These are phyloP conservation scores for Drosophila histrio DNA, from an alignment of 2,888 invertebrate genomes.

Conservation along the genomic window DNA sequence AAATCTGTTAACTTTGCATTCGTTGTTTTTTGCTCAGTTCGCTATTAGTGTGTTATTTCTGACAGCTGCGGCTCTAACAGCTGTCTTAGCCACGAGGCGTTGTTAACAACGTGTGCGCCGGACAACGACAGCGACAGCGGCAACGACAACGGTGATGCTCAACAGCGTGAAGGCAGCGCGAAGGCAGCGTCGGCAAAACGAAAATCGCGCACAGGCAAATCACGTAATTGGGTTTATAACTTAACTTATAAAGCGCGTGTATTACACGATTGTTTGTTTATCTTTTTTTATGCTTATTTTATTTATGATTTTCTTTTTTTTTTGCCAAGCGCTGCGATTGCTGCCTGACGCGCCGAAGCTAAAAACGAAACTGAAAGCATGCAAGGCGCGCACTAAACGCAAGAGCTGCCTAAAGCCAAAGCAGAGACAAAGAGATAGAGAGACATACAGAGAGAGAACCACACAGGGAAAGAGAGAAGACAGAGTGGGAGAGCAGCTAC, in stretches of 20 bases:
- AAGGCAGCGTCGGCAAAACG: conserved; percentile 18
- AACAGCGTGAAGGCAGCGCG: conserved; percentile 35
- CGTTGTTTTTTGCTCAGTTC: conserved; percentile 7
- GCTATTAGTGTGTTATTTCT: conserved; percentile 22
- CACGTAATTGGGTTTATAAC: conserved; percentile 67
- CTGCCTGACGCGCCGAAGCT: conserved; percentile 70
- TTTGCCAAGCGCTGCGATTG: conserved; percentile 30
- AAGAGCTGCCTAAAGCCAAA: conserved; percentile 47
- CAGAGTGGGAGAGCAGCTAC: conserved; percentile 24
- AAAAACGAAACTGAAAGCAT: conserved; percentile 81
- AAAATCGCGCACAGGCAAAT: conserved; percentile 39
- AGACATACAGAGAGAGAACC: background rate
- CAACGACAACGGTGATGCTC: conserved; percentile 21
- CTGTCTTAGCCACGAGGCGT: conserved; percentile 47
- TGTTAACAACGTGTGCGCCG: conserved; percentile 19
- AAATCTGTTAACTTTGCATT: conserved; percentile 12
- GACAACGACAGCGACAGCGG: conserved; percentile 8
- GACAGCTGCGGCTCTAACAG: conserved; percentile 45
- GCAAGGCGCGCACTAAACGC: conserved; percentile 32
- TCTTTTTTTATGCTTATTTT: conserved; percentile 15
- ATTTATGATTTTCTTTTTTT: conserved; percentile 18
- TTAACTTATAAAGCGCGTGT: conserved; percentile 37
- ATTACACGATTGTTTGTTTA: conserved; percentile 20
- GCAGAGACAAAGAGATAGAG: conserved; percentile 21
- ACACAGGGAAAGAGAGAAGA: background rate